These are phyloP conservation scores for Xylophagus ater DNA, from an alignment of 2,888 invertebrate species.

Conservation along the genomic window DNA sequence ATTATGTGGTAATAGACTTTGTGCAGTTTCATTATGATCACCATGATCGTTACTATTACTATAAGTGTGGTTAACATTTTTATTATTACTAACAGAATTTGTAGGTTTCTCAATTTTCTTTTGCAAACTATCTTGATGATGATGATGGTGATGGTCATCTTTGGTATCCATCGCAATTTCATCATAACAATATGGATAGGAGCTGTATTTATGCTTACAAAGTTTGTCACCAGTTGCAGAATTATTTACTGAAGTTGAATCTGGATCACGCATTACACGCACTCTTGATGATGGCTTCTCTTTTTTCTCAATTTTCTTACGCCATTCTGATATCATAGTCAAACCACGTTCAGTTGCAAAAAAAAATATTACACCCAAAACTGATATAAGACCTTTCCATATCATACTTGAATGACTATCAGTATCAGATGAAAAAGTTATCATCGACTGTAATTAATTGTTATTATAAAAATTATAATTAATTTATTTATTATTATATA, in stretches of 20 bases:
- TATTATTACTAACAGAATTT: constrained; percentile 9
- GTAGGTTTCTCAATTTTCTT: constrained; percentile 9
- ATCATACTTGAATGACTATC: constrained; percentile 57
- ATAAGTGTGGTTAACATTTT: constrained; percentile 8
- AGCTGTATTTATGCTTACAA: constrained; percentile 82
- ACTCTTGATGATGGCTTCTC: constrained; percentile 54
- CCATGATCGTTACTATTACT: constrained; percentile 17
- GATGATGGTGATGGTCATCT: constrained; percentile 43
- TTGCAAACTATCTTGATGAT: constrained; percentile 18
- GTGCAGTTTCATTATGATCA: constrained; percentile 28
- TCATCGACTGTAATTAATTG: constrained; percentile 36
- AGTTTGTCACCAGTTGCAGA: constrained; percentile 45
- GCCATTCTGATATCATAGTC: constrained; percentile 69
- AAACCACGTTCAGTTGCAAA: constrained; percentile 78
- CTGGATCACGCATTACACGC: constrained; percentile 59
- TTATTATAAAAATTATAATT: constrained; percentile 1
- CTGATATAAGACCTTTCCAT: constrained; percentile 68
- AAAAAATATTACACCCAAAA: constrained; percentile 72
- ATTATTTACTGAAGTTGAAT: constrained; percentile 33
- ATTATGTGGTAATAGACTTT: constrained; percentile 33
- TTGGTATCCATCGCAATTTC: constrained; percentile 68
- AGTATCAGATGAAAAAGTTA: constrained; percentile 33
- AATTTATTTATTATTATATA: constrained; percentile 8
- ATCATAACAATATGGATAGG: constrained; percentile 77
- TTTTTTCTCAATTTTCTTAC: constrained; percentile 59